A percentile compares a stretch with the other conserved stretches of the same genome.
phyloP scores from a whole-genome alignment of 2,113 vertebrate genomes.

The Salvelinus alpinus region DNA sequence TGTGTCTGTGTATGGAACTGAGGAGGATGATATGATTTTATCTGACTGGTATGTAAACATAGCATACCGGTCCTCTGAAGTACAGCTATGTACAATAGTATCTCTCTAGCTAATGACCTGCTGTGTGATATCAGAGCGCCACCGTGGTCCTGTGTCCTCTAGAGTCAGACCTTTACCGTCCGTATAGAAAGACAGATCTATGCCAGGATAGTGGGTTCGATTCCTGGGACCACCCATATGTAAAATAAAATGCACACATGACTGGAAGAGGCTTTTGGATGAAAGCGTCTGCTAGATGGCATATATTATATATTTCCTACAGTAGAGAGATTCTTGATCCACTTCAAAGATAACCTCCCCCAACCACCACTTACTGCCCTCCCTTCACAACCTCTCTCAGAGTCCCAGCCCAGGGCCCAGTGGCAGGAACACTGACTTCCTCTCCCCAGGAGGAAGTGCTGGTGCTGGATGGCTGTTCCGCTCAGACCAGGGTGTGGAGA shows the following conservation, averaged over 20 bases:
- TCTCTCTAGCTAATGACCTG: too few species aligned
- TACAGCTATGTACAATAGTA: background rate
- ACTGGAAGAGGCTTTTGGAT: too few species aligned
- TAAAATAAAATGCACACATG: too few species aligned
- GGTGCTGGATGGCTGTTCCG: constrained; percentile 22
- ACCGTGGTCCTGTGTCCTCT: too few species aligned
- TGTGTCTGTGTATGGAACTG: constrained; percentile 24
- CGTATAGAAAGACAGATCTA: background rate
- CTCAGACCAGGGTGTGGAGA: constrained; percentile 31
- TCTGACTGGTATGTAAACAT: constrained; percentile 52
- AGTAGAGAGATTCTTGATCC: constrained; percentile 19
- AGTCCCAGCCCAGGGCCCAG: too few species aligned
- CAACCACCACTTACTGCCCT: too few species aligned
- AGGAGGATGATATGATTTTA: constrained; percentile 43
- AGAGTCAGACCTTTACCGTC: constrained; percentile 8
- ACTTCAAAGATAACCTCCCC: too few species aligned
- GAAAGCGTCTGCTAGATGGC: too few species aligned
- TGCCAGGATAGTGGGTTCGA: too few species aligned
- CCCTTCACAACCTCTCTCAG: background rate
- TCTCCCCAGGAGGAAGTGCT: constrained; percentile 45
- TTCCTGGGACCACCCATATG: too few species aligned
- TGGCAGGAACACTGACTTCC: constrained; percentile 22
- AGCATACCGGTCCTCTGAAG: constrained; percentile 41
- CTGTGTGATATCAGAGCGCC: too few species aligned
- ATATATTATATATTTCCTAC: background rate